phyloP scores from a whole-genome alignment of 2,113 vertebrate genomes.

The Pterocles orientalis region DNA sequence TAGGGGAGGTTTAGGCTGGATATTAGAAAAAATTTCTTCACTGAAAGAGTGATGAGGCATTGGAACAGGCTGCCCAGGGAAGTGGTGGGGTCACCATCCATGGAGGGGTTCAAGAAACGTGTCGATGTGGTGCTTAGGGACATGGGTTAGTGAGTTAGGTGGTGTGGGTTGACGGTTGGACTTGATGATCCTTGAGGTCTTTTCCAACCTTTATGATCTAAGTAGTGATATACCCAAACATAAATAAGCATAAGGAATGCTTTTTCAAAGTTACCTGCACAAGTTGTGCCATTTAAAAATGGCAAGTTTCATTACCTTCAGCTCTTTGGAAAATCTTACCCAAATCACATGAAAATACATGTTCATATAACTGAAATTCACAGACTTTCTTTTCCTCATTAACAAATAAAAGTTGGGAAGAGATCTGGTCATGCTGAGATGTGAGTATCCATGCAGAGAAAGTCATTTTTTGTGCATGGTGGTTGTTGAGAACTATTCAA shows the following conservation, averaged over 20 bases:
- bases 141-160: too few species aligned
- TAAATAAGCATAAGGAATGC: not conserved
- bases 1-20: too few species aligned
- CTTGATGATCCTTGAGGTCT: too few species aligned
- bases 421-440: not conserved
- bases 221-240: not conserved
- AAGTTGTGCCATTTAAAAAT: not conserved
- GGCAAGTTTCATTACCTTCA: not conserved
- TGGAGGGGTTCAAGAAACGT: too few species aligned
- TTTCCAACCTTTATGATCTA: too few species aligned
- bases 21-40: too few species aligned
- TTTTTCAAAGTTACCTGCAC: not conserved
- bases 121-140: too few species aligned
- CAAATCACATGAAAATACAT: not conserved
- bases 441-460: not conserved
- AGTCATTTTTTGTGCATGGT: not conserved
- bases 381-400: not conserved
- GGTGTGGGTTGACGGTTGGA: too few species aligned
- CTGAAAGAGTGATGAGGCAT: too few species aligned
- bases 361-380: not conserved
- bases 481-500: not conserved
- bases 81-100: too few species aligned
- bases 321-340: not conserved
- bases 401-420: not conserved
- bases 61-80: too few species aligned